These are phyloP conservation scores for Netelia melanura DNA, from an alignment of 2,888 invertebrate species.

Conservation along the genomic window DNA sequence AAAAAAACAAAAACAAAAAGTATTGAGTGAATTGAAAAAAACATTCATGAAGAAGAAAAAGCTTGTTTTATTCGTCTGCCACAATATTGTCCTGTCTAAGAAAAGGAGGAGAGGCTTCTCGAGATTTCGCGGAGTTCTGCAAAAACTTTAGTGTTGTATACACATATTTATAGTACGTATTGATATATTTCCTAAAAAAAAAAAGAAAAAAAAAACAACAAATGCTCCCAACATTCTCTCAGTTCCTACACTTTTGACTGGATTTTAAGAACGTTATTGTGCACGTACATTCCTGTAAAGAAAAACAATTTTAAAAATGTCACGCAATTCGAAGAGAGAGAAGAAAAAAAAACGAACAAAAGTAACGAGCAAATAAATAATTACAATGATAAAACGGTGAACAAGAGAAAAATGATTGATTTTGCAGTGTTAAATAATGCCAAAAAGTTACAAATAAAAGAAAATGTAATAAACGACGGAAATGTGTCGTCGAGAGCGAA, in stretches of 20 bases:
- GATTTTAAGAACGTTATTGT: constrained; percentile 8
- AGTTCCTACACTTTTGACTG: constrained; percentile 64
- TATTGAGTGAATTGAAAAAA: neutral
- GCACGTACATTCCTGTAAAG: neutral
- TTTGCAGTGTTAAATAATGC: too few relatives aligned
- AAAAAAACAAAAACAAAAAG: too few relatives aligned
- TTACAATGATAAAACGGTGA: neutral
- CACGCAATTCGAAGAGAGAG: constrained; percentile 17
- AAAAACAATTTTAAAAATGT: neutral
- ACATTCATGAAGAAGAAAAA: constrained; percentile 17
- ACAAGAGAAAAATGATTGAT: too few relatives aligned
- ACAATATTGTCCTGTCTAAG: neutral
- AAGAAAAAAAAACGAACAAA: constrained; percentile 8
- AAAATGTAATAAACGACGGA: too few relatives aligned
- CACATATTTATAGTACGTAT: too few relatives aligned
- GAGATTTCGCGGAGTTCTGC: neutral
- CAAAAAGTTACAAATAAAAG: too few relatives aligned
- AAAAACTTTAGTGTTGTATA: too few relatives aligned
- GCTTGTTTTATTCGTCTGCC: neutral
- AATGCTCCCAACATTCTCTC: constrained; percentile 60
- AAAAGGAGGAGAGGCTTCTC: neutral
- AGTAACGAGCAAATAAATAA: neutral
- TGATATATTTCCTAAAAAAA: too few relatives aligned
- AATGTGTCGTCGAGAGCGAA: constrained; percentile 16
- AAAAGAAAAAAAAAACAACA: too few relatives aligned